Percentiles rank a stretch among this genome's conserved stretches.
Evolutionary conservation across 1,140 invertebrate genomes (phyloP).

Genomic region (Bradynema listronoti): DNA sequence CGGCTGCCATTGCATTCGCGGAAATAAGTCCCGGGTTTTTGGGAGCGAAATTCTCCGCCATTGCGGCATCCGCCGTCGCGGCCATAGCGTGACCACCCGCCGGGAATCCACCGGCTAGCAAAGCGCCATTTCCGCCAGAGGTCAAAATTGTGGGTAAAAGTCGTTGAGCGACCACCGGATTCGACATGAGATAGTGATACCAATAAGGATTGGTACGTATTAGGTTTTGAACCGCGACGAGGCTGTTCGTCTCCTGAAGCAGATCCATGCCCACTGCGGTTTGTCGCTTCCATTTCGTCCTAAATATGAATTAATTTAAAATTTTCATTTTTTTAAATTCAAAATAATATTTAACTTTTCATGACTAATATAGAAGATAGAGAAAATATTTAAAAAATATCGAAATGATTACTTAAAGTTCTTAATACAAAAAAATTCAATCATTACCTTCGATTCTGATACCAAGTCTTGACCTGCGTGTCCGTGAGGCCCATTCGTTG

Average conservation of each 20-base stretch:
- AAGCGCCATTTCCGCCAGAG: too few species aligned
- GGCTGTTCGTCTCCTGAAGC: slow-evolving; percentile 88
- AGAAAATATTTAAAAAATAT: slow-evolving; percentile 3
- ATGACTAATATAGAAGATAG: not conserved
- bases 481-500: slow-evolving; percentile 89
- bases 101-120: too few species aligned
- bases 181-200: slow-evolving; percentile 59
- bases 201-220: slow-evolving; percentile 69
- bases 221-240: slow-evolving; percentile 86
- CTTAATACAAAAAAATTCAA: not conserved
- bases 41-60: too few species aligned
- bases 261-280: slow-evolving; percentile 91
- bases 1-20: too few species aligned
- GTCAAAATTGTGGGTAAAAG: slow-evolving; percentile 25
- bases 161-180: slow-evolving; percentile 25
- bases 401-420: not conserved
- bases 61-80: too few species aligned
- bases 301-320: slow-evolving; percentile 61
- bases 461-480: slow-evolving; percentile 99
- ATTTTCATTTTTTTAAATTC: not conserved
- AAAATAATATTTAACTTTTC: slow-evolving; percentile 6
- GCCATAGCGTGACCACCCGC: too few species aligned
- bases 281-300: slow-evolving; percentile 99
- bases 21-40: too few species aligned
- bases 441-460: slow-evolving; percentile 87